These are phyloP conservation scores for Morus bassanus DNA, from an alignment of 2,797 vertebrate genomes.

Conservation along the genomic window DNA sequence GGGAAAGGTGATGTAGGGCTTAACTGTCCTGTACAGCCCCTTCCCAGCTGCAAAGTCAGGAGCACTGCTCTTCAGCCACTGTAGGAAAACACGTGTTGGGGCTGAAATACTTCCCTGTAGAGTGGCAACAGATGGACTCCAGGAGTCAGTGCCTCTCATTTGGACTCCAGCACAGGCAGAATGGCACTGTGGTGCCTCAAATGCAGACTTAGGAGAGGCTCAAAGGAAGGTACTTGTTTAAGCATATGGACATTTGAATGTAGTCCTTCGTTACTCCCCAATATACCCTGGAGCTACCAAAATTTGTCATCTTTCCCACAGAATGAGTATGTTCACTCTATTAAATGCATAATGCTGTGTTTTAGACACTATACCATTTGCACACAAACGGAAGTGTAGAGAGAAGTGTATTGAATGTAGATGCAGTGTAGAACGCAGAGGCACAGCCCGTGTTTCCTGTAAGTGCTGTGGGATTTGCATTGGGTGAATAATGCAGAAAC, in stretches of 20 bases:
- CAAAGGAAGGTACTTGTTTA: not conserved
- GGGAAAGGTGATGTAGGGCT: not conserved
- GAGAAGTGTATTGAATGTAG: not conserved
- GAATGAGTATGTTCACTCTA: not conserved
- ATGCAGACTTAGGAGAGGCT: not conserved
- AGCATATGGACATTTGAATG: not conserved
- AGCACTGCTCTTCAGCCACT: not conserved
- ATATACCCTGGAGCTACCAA: not conserved
- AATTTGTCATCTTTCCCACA: not conserved
- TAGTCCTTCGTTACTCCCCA: not conserved
- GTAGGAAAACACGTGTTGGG: rapidly evolving
- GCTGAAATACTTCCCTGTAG: not conserved
- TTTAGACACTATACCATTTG: not conserved
- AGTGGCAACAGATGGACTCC: not conserved
- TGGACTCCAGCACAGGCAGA: not conserved
- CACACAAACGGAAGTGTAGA: not conserved
- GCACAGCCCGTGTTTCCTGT: not conserved
- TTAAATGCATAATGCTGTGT: not conserved
- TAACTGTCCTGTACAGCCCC: not conserved
- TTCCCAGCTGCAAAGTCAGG: not conserved
- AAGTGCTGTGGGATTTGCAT: not conserved
- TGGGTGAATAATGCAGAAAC: not conserved
- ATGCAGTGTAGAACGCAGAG: not conserved
- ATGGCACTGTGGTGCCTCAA: not conserved
- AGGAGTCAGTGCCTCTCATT: not conserved